Conservation (phyloP, 2,113 vertebrate genomes). For the Crotophaga sulcirostris region DNA sequence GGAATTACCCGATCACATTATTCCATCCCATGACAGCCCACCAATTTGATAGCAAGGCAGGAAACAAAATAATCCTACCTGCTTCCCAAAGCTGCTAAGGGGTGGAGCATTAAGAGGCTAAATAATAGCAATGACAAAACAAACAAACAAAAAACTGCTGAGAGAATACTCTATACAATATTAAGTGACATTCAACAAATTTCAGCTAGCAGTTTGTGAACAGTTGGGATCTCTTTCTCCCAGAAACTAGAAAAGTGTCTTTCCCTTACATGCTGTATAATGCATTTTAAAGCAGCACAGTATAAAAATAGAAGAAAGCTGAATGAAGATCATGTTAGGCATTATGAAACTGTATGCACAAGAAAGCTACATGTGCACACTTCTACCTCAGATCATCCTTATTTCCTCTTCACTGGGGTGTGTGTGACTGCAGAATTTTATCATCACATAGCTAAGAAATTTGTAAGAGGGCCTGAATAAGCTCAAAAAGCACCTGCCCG, state of each 20-base stretch:
- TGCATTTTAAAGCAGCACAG: neutral
- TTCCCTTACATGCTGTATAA: neutral
- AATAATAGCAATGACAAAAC: neutral
- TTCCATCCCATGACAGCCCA: neutral
- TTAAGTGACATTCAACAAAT: neutral
- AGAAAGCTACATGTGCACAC: neutral
- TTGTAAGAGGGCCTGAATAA: neutral
- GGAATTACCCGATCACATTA: accelerated
- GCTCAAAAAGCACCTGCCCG: neutral
- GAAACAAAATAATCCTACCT: neutral
- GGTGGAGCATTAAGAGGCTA: neutral
- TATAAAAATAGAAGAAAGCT: neutral
- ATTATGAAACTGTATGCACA: neutral
- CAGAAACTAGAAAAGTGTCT: neutral
- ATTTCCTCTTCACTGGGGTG: neutral
- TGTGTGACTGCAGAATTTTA: neutral
- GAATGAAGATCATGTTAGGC: neutral
- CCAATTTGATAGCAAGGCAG: neutral
- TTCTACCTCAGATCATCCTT: neutral
- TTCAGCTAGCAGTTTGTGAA: neutral
- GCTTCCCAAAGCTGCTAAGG: neutral
- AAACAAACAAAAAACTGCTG: neutral
- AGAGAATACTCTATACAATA: neutral
- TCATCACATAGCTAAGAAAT: neutral
- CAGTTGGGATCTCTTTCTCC: neutral